Evolutionary conservation across 2,113 vertebrate species (phyloP).

Genomic region (Neodontobutis hainanensis): DNA sequence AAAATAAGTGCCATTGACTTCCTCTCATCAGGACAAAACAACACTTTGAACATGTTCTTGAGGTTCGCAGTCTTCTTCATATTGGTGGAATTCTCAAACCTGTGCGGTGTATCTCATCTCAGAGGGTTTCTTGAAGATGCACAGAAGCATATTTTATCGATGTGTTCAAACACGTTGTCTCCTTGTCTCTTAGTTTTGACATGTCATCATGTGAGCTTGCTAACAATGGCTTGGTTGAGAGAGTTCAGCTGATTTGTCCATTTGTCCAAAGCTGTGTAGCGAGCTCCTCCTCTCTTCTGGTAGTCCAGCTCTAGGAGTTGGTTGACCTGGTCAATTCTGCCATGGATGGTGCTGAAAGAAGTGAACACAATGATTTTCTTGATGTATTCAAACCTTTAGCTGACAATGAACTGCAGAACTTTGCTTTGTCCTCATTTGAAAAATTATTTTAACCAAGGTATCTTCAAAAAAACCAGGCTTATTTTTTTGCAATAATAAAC

Average conservation of each 20-base stretch:
- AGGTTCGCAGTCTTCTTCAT: conserved; percentile 58
- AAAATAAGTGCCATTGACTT: conserved; percentile 59
- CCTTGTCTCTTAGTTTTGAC: conserved; percentile 57
- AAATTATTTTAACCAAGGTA: not conserved
- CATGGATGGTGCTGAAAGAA: conserved; percentile 91
- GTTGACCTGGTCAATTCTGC: conserved; percentile 92
- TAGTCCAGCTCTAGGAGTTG: conserved; percentile 98
- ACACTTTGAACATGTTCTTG: conserved; percentile 54
- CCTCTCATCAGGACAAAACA: conserved; percentile 54
- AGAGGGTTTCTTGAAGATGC: conserved; percentile 61
- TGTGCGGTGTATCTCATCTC: conserved; percentile 58
- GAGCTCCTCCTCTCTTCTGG: conserved; percentile 97
- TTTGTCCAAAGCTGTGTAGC: conserved; percentile 99
- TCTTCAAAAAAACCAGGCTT: not conserved
- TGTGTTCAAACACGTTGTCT: conserved; percentile 72
- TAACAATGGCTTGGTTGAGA: conserved; percentile 99
- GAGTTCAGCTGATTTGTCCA: conserved; percentile 99
- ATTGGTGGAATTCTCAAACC: conserved; percentile 53
- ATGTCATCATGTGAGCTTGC: conserved; percentile 92
- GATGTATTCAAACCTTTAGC: too few species aligned
- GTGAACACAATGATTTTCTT: conserved; percentile 22
- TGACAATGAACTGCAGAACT: too few species aligned
- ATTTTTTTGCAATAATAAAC: too few species aligned
- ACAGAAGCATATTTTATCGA: conserved; percentile 64
- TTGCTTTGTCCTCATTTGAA: not conserved